Conservation (phyloP, 1,140 invertebrate species). For the Calycopis cecrops region DNA sequence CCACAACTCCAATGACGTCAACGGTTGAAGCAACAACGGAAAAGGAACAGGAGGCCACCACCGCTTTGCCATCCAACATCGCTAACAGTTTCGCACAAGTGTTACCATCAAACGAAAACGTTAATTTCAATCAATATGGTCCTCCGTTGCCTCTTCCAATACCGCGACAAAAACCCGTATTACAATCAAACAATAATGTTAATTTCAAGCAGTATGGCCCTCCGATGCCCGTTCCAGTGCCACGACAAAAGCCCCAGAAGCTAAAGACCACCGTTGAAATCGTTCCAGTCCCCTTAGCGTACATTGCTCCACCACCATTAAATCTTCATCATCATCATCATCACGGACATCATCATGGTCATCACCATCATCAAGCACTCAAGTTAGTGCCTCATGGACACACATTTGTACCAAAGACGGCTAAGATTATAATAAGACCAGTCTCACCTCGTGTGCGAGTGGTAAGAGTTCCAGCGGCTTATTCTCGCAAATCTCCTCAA, state of each 20-base stretch:
- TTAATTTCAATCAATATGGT: conserved; percentile 53
- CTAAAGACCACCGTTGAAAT: conserved; percentile 61
- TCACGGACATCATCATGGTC: conserved; percentile 25
- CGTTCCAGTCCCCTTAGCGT: conserved; percentile 53
- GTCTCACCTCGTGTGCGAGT: conserved; percentile 30
- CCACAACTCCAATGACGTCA: conserved; percentile 37
- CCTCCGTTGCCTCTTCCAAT: conserved; percentile 37
- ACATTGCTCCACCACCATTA: conserved; percentile 58
- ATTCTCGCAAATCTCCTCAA: conserved; percentile 32
- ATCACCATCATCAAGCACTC: conserved; percentile 30
- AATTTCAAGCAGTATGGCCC: conserved; percentile 52
- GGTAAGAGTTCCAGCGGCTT: conserved; percentile 31
- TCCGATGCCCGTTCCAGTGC: conserved; percentile 37
- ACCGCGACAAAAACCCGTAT: conserved; percentile 28
- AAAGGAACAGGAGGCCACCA: conserved; percentile 41
- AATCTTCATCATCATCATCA: conserved; percentile 31
- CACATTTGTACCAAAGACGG: conserved; percentile 45
- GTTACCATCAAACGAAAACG: conserved; percentile 49
- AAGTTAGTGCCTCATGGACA: conserved; percentile 42
- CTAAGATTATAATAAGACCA: conserved; percentile 53
- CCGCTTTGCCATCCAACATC: conserved; percentile 42
- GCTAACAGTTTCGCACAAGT: conserved; percentile 56
- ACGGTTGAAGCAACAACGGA: conserved; percentile 38
- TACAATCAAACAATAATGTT: conserved; percentile 52
- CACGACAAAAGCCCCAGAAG: conserved; percentile 39